A percentile compares a stretch with the other conserved stretches of the same genome.
These are phyloP conservation scores for Pedionomus torquatus DNA, from an alignment of 2,113 vertebrate genomes.

Conservation along the genomic window DNA sequence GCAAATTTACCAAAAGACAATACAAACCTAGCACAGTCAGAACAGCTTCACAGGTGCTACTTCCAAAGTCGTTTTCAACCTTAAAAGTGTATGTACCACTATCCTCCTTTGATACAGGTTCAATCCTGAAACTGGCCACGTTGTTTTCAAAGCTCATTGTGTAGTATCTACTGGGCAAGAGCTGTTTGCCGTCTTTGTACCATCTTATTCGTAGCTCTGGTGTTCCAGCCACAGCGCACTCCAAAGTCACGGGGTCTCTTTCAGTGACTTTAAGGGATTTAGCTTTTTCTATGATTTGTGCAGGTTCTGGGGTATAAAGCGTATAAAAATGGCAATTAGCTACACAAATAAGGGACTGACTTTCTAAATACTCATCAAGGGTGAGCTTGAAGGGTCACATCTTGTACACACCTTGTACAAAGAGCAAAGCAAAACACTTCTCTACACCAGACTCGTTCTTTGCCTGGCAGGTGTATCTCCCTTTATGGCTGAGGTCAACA, in stretches of 20 bases:
- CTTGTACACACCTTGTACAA: slow-evolving; percentile 89
- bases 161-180: slow-evolving; percentile 91
- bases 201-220: slow-evolving; percentile 93
- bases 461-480: slow-evolving; percentile 94
- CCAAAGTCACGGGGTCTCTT: slow-evolving; percentile 92
- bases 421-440: slow-evolving; percentile 89
- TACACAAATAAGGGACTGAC: background rate
- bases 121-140: slow-evolving; percentile 90
- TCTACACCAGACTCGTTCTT: slow-evolving; percentile 91
- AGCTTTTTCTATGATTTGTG: slow-evolving; percentile 90
- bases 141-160: slow-evolving; percentile 92
- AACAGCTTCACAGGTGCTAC: slow-evolving; percentile 87
- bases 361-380: background rate
- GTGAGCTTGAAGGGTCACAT: background rate
- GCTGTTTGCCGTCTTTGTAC: slow-evolving; percentile 90
- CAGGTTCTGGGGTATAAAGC: slow-evolving; percentile 84
- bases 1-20: background rate
- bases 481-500: slow-evolving; percentile 84
- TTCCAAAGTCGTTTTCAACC: slow-evolving; percentile 93
- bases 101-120: slow-evolving; percentile 87
- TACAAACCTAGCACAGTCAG: slow-evolving; percentile 92
- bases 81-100: slow-evolving; percentile 92
- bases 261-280: slow-evolving; percentile 90
- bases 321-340: background rate
- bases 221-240: slow-evolving; percentile 92